Base-by-base conservation (phyloP, 1,140 invertebrate genomes). In the Stegodyphus dumicola region DNA sequence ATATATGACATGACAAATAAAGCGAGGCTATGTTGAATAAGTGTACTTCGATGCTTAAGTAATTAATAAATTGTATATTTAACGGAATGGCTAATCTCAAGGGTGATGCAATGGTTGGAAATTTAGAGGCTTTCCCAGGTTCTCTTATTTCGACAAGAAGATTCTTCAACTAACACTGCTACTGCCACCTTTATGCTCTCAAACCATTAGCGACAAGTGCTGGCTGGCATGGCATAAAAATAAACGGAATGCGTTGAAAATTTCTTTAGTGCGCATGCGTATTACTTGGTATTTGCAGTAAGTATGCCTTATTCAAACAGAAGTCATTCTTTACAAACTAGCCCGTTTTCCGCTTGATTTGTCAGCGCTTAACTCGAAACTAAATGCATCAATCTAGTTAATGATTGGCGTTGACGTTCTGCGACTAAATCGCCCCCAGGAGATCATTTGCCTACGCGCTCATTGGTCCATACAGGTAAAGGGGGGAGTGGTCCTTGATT, bases 341-440 rank as follows among this genome's bases (percentile, higher is more conserved):
- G 65, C 65, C 65, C 13, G 7, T 85, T 76, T 75, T 75, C 60
- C 80, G 80, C 48, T 75, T 83, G 80, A 83, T 83, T 75, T 51
- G 69, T 13, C 80, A 66, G 71, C 66, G 49, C 56, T 83, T 74
- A 83, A 83, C 80, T 83, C 51, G 73, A 85, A 85, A 85, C 81
- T 85, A 85, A 85, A 85, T 85, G 74, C 81, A 85, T 85, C 74
- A 76, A 85, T 85, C 81, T 85, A 77, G 73, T 77, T 85, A 85
- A 85, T 85, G 81, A 85, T 85, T 85, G 81, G 81, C 81, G 81
- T 85, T 85, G 81, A 77, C 81, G 81, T 76, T 51, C 73, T 85
- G 73, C 81, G 81, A 85, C 81, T 85, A 76, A 85, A 85, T 85
- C 73, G 81, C 81, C 81, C 67, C 64, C 52, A 17, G 73, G 80